Base-by-base conservation (phyloP, 2,797 vertebrate genomes). In the Euphonia xanthogaster region DNA sequence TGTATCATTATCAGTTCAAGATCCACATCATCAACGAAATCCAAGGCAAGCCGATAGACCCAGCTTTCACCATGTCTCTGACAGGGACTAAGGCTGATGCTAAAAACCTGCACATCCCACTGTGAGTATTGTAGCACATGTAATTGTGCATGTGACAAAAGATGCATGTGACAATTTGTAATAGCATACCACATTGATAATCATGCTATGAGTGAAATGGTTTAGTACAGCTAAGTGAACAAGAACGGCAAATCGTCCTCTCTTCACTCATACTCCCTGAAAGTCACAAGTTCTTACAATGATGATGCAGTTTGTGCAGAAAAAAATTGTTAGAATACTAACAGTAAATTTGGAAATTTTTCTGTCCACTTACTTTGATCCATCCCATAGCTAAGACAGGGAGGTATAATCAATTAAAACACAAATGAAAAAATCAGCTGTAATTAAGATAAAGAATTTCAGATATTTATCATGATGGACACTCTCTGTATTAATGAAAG, bases 1-100 rank as follows among this genome's bases (percentile, higher is more conserved):
- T 99, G 77, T 99, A 98, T 91, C 99, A 99, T 91, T 99, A 99
- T 92, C 99, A 99, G 97, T 98, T 99, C 97, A 99, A 98, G 98
- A 98, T 99, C 85, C 98, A 98, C 94, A 98, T 99, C 85, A 96
- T 98, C 95, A 98, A 98, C 77, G 98, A 98, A 95, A 97, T 96
- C 13, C 97, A 95, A 86, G 97, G 96, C 84, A 97, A 98, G 70
- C 96, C 81, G 4, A 94, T 96, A 24, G 97, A 98, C 40, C 98
- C 98, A 10, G 96, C 98, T 28, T 98, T 99, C 67, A 98, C 97
- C 51, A 97, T 99, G 92, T 98, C 98, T 22, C 97, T 99, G 75
- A 97, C 97, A 5, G 99, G 99, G 76, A 99, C 98, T 24, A 98
- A 98, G 86, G 97, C 98, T 7, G 98, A 99, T 55, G 98, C 98